Evolutionary conservation across 2,797 vertebrate genomes (phyloP), one percentile per base, ranked within the genome.

Genomic region (Sciurus carolinensis): DNA sequence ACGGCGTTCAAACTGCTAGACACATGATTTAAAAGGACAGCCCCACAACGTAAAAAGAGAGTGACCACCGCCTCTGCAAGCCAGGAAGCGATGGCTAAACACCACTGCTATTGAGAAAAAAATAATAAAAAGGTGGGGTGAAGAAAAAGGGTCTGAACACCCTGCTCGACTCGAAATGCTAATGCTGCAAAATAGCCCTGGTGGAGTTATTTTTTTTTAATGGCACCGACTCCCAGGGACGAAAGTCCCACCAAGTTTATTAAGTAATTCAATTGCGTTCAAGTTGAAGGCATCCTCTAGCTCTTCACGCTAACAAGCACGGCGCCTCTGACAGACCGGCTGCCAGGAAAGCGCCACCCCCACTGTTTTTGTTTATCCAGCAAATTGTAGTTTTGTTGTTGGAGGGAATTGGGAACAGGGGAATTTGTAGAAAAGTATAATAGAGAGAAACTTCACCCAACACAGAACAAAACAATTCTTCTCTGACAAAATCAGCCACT

Each of bases 361-460:
- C 50, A 98, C 94, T 92, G 97, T 42, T 98, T 97, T 57, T 98
- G 97, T 98, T 98, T 98, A 98, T 97, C 97, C 80, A 97, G 95
- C 91, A 98, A 98, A 98, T 98, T 98, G 98, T 97, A 97, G 95
- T 98, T 98, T 87, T 97, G 84, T 97, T 97, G 92, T 98, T 95
- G 97, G n/a, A 95, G 94, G 97, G 97, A 98, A 98, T 97, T 97
- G n/a, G 28, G 93, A 85, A 97, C 87, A 18, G 93, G 95, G 94
- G 96, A 98, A 79, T 98, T 98, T 96, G 97, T 95, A 95, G 88
- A 92, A 97, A 97, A 98, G 95, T 91, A 59, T 97, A 96, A 97
- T 92, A 96, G 92, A 96, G 86, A 97, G 95, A 97, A 98, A 97
- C 67, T 95, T 96, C 77, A 64, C 26, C n/a, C 12, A 64, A n/a